phyloP scores from a whole-genome alignment of 2,888 invertebrate species.

The Stenchaetothrips biformis region DNA sequence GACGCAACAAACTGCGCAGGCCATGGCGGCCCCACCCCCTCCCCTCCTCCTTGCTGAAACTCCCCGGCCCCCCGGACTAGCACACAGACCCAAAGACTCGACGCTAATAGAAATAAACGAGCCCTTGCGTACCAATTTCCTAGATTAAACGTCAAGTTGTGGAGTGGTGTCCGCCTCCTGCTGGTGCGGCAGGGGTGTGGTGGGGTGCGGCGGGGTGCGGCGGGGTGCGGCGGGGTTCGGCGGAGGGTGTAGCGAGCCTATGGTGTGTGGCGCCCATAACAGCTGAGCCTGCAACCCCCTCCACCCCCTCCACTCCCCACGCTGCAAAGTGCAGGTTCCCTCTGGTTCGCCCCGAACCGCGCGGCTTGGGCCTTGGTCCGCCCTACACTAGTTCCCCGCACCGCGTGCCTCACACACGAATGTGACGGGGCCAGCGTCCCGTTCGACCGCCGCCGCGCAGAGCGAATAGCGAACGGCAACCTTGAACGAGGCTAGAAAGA shows the following conservation, averaged over 20 bases:
- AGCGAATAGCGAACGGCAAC: too few relatives aligned
- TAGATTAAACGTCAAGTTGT: slow-evolving; percentile 57
- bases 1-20: neutral
- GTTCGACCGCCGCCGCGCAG: too few relatives aligned
- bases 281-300: neutral
- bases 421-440: too few relatives aligned
- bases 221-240: neutral
- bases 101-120: slow-evolving; percentile 25
- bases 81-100: slow-evolving; percentile 36
- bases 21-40: neutral
- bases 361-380: too few relatives aligned
- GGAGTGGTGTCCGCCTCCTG: slow-evolving; percentile 19
- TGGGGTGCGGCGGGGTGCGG: neutral
- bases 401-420: too few relatives aligned
- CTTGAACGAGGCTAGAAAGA: too few relatives aligned
- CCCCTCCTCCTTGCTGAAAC: neutral
- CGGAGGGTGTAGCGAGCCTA: neutral
- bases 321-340: too few relatives aligned
- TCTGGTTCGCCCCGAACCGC: neutral
- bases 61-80: slow-evolving; percentile 8
- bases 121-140: slow-evolving; percentile 53
- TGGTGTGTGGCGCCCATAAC: neutral
- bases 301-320: too few relatives aligned
- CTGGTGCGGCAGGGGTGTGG: too few relatives aligned
- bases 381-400: too few relatives aligned